Base-by-base conservation (phyloP, 1,140 invertebrate genomes). In the Pseudomyrmex cubaensis region DNA sequence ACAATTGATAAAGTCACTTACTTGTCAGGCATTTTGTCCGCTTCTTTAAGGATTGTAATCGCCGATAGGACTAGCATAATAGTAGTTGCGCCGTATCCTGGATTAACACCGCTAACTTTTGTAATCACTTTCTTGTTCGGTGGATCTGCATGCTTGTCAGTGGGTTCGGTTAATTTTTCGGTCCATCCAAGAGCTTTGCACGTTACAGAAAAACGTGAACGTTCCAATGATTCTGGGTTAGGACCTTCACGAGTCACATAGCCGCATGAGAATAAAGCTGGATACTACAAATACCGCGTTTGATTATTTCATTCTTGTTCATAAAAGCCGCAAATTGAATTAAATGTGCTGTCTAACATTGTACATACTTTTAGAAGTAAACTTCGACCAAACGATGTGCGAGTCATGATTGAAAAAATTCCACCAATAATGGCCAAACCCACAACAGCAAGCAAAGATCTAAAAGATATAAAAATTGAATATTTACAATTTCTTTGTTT, bases 61-160 rank as follows among this genome's bases (percentile, higher is more conserved):
- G 96, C 98, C 67, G 96, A 95, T 74, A 96, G 95, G 2, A 98
- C 90, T 80, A 98, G 90, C 66, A 95, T 95, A n/a, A 20, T 20
- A 20, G 95, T 96, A 52, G 98, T 99, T 1, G 96, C 95, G 7
- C 97, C 96, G 94, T 99, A 99, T 61, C 96, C 98, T 20, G 97
- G 96, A 94, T 98, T 97, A 70, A 89, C 90, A 17, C 95, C 96
- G 2, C 93, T 93, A 44, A 97, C 94, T 20, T 94, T 96, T 0
- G 96, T 96, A 52, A 96, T 95, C 35, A 98, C 92, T 50, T 94
- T 95, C 90, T 97, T 97, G 73, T 96, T 95, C 2, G 97, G 96
- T 62, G 95, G 92, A 3, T 94, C 93, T 1, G 92, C 93, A 85
- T 96, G 96, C 61, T 96, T 92, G 88, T 97, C 96, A 1, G 95